Evolutionary conservation across 2,113 vertebrate species (phyloP).

Genomic region (Hyperopisus bebe): DNA sequence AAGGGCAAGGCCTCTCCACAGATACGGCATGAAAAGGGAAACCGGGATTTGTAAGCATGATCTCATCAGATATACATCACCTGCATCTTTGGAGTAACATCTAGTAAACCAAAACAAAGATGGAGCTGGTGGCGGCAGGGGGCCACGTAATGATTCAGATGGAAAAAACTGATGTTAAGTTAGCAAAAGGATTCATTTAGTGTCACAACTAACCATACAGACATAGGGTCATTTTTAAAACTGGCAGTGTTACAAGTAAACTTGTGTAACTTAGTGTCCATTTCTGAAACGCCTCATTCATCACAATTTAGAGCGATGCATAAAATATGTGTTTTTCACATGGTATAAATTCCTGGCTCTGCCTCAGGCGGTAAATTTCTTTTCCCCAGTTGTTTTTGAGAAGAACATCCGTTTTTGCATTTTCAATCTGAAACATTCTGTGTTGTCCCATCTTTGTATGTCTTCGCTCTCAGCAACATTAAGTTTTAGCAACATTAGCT

Average conservation of each 20-base stretch:
- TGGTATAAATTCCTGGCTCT: background rate
- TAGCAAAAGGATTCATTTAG: background rate
- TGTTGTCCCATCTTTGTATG: background rate
- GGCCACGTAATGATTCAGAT: background rate
- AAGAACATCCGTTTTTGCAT: background rate
- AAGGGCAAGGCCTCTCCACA: constrained; percentile 23
- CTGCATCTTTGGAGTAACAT: background rate
- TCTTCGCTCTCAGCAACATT: background rate
- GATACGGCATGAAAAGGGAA: background rate
- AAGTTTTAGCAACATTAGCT: background rate
- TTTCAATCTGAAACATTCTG: background rate
- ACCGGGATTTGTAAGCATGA: background rate
- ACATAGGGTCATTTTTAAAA: background rate
- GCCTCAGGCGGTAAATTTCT: background rate
- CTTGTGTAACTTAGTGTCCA: background rate
- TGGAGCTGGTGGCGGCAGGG: background rate
- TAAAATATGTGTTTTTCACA: background rate
- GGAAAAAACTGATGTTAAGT: background rate
- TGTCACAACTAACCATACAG: background rate
- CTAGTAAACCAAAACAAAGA: background rate
- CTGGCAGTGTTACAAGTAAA: background rate
- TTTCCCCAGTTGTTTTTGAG: background rate
- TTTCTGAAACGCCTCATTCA: background rate
- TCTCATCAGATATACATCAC: background rate
- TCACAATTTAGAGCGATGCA: background rate